phyloP scores from a whole-genome alignment of 2,888 invertebrate genomes.

The Pimpla rufipes region DNA sequence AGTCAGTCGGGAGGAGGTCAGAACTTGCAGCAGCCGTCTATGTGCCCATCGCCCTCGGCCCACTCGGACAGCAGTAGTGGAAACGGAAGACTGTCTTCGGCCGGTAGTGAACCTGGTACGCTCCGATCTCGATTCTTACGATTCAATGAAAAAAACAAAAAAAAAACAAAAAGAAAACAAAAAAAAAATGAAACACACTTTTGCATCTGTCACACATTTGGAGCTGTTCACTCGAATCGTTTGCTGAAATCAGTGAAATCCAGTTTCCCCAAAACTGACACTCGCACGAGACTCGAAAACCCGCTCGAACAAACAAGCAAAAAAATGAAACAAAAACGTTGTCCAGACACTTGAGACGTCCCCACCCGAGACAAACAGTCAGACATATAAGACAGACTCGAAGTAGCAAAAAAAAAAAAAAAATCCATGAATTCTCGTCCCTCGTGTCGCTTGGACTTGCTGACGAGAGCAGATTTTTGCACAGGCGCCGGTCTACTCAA shows the following conservation, averaged over 20 bases:
- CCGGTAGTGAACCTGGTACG: slow-evolving; percentile 90
- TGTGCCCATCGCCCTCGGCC: slow-evolving; percentile 93
- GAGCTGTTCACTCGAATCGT: slow-evolving; percentile 1
- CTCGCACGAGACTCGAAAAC: slow-evolving; percentile 55
- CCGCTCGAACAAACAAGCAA: slow-evolving; percentile 53
- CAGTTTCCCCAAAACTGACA: slow-evolving; percentile 52
- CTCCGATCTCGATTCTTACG: slow-evolving; percentile 72
- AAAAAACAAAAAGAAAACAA: slow-evolving; percentile 29
- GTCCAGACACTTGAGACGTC: neutral
- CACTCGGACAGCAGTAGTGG: slow-evolving; percentile 95
- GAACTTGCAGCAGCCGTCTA: slow-evolving; percentile 87
- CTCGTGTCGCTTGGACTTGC: slow-evolving; percentile 72
- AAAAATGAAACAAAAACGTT: neutral
- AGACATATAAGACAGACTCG: slow-evolving; percentile 18
- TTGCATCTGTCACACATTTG: neutral
- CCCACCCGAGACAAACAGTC: slow-evolving; percentile 19
- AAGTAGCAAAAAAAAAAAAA: too few species aligned
- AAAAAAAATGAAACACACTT: slow-evolving; percentile 15
- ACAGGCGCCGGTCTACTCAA: slow-evolving; percentile 89
- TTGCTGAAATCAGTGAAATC: slow-evolving; percentile 4
- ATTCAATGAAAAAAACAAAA: slow-evolving; percentile 47
- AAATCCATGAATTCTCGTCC: too few species aligned
- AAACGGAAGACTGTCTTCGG: slow-evolving; percentile 92
- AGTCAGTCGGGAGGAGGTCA: slow-evolving; percentile 84
- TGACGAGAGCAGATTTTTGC: slow-evolving; percentile 86